phyloP scores from a whole-genome alignment of 2,888 invertebrate genomes.

The Lithophane semibrunnea region DNA sequence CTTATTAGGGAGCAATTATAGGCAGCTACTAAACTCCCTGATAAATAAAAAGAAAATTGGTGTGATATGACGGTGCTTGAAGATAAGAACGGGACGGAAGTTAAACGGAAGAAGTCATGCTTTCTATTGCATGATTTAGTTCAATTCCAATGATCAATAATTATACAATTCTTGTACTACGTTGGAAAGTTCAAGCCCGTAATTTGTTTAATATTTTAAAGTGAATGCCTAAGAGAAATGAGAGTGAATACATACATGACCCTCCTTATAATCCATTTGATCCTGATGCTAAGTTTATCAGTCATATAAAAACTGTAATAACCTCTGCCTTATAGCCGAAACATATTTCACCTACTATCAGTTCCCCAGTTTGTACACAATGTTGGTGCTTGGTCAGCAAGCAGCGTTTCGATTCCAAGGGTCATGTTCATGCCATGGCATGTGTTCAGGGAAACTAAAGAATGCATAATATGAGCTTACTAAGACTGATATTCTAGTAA shows the following conservation, averaged over 20 bases:
- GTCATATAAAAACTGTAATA: no score
- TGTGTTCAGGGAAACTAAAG: slow-evolving; percentile 11
- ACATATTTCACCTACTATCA: background rate
- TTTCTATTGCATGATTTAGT: background rate
- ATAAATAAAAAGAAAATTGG: background rate
- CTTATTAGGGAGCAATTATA: slow-evolving; percentile 9
- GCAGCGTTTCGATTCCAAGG: background rate
- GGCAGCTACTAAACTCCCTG: slow-evolving; percentile 22
- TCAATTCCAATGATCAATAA: background rate
- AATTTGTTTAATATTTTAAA: slow-evolving; percentile 11
- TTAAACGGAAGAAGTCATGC: slow-evolving; percentile 2
- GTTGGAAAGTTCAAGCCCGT: background rate
- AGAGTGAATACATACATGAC: slow-evolving; percentile 19
- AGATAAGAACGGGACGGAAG: background rate
- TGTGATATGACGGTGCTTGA: slow-evolving; percentile 44
- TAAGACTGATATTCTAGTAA: slow-evolving; percentile 52
- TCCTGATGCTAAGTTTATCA: background rate
- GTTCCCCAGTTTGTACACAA: background rate
- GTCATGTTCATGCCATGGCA: slow-evolving; percentile 26
- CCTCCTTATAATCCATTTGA: background rate
- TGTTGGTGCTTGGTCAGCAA: background rate
- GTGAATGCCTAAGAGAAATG: slow-evolving; percentile 27
- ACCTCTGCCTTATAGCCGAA: background rate
- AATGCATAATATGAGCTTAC: slow-evolving; percentile 55
- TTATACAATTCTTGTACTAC: background rate